Evolutionary conservation across 2,113 vertebrate genomes (phyloP).

Genomic region (Hypocryptadius cinnamomeus): DNA sequence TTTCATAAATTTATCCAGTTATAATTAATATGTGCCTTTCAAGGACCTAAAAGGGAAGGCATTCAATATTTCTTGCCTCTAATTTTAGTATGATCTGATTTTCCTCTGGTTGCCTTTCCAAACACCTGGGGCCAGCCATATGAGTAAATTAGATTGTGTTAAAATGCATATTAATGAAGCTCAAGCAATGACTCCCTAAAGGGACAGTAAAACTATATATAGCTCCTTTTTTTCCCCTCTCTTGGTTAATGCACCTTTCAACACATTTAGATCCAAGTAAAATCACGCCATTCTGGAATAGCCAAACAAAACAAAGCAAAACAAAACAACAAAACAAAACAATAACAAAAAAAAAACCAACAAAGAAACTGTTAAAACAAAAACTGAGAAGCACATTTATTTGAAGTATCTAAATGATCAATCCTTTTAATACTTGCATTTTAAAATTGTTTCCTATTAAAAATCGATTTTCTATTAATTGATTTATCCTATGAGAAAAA

Average conservation of each 20-base stretch:
- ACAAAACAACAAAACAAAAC: not conserved
- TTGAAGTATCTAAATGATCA: not conserved
- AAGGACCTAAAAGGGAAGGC: slow-evolving; percentile 59
- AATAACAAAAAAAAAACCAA: not conserved
- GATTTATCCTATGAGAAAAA: not conserved
- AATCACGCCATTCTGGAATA: not conserved
- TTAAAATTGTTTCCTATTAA: not conserved
- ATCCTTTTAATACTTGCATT: not conserved
- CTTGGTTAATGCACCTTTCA: slow-evolving; percentile 46
- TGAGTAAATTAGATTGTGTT: slow-evolving; percentile 71
- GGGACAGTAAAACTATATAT: slow-evolving; percentile 59
- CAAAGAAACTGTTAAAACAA: not conserved
- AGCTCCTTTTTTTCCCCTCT: not conserved
- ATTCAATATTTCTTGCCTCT: slow-evolving; percentile 59
- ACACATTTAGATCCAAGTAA: slow-evolving; percentile 23
- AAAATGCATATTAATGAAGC: slow-evolving; percentile 73
- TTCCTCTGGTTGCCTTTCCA: slow-evolving; percentile 64
- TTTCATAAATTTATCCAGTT: slow-evolving; percentile 54
- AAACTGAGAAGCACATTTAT: not conserved
- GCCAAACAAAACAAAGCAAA: not conserved
- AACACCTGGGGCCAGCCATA: slow-evolving; percentile 67
- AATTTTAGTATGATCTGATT: slow-evolving; percentile 70
- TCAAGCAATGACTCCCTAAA: slow-evolving; percentile 59
- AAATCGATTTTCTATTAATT: not conserved
- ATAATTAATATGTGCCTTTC: slow-evolving; percentile 67